A percentile compares a stretch with the other conserved stretches of the same genome.
phyloP scores from a whole-genome alignment of 2,888 invertebrate genomes.

The Leptinotarsa haldemani region DNA sequence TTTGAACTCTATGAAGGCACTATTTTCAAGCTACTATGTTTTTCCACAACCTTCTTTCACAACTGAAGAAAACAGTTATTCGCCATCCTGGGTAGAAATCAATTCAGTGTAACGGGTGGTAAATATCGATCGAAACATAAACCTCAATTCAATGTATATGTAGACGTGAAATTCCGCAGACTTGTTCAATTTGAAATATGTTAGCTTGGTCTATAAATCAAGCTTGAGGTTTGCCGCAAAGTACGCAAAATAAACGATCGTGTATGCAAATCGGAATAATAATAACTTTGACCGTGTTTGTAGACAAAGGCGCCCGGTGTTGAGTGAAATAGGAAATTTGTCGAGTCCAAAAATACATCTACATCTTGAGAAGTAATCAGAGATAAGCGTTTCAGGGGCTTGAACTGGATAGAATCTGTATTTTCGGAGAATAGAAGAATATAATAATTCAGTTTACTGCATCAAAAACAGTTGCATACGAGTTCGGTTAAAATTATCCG shows the following conservation, averaged over 20 bases:
- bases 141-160: not conserved
- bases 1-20: no score
- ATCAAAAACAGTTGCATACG: no score
- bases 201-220: conserved; percentile 12
- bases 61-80: not conserved
- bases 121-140: not conserved
- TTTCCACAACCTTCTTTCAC: no score
- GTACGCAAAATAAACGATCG: conserved; percentile 4
- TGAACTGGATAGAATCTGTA: no score
- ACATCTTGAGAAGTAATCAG: no score
- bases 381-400: no score
- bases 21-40: no score
- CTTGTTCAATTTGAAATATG: not conserved
- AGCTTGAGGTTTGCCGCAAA: conserved; percentile 3
- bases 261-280: not conserved
- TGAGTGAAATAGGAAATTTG: no score
- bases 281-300: not conserved
- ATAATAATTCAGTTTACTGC: no score
- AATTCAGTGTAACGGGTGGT: not conserved
- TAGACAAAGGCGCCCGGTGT: not conserved
- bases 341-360: no score
- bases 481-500: no score
- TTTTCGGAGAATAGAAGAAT: no score
- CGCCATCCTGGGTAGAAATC: not conserved
- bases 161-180: not conserved